Conservation (phyloP, 1,140 invertebrate species). For the Rhagoletis zephyria region DNA sequence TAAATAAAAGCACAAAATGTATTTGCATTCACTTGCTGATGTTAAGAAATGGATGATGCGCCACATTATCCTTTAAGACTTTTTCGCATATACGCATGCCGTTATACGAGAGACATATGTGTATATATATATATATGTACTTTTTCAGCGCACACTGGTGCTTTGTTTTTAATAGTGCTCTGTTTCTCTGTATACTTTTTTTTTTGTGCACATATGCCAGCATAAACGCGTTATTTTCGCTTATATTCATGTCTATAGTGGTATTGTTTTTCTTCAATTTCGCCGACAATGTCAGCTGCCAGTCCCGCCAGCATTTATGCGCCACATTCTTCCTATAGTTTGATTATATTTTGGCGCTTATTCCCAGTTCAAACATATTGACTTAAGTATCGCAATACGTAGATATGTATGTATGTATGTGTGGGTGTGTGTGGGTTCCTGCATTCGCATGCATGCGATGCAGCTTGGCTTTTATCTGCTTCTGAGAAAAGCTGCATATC, state of each 20-base stretch:
- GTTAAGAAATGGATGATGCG: not conserved
- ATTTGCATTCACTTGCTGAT: slow-evolving; percentile 14
- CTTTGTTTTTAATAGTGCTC: not conserved
- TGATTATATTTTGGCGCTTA: not conserved
- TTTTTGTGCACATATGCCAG: not conserved
- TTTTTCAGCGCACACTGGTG: not conserved
- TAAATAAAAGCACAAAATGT: slow-evolving; percentile 11
- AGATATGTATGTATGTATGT: not conserved
- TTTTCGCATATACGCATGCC: not conserved
- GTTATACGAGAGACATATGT: not conserved
- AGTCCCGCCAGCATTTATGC: too few relatives aligned
- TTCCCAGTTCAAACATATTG: not conserved
- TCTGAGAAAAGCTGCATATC: too few relatives aligned
- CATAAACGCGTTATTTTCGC: not conserved
- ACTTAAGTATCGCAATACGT: not conserved
- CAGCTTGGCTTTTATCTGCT: too few relatives aligned
- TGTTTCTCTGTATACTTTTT: not conserved
- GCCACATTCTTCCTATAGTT: not conserved
- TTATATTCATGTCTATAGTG: not conserved
- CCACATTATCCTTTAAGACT: slow-evolving; percentile 30
- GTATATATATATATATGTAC: not conserved
- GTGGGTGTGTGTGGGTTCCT: not conserved
- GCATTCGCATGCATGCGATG: too few relatives aligned
- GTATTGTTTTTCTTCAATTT: slow-evolving; percentile 14
- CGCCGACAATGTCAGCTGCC: not conserved